Conservation (phyloP, 1,140 invertebrate genomes). For the Prorops nasuta region DNA sequence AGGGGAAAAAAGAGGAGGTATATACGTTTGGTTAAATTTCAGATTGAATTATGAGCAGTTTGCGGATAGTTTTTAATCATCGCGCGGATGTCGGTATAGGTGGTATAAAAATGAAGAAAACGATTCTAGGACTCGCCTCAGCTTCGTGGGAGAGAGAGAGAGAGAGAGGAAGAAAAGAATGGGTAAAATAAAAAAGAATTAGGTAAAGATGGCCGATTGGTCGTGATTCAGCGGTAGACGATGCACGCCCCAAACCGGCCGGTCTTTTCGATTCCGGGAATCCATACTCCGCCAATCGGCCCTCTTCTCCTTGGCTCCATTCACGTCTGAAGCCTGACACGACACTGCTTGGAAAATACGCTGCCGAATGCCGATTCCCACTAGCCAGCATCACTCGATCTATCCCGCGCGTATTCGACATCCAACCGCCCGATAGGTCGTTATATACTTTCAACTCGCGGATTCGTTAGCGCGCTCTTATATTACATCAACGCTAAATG, state of each 20-base stretch:
- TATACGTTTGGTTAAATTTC: too few species aligned
- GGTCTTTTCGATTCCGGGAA: constrained; percentile 26
- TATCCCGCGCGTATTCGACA: neutral
- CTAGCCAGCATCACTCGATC: neutral
- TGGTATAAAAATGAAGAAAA: too few species aligned
- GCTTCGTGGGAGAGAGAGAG: too few species aligned
- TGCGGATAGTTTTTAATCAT: too few species aligned
- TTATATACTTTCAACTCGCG: neutral
- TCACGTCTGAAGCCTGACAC: too few species aligned
- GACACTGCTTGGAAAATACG: constrained; percentile 2
- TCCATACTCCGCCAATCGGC: constrained; percentile 28
- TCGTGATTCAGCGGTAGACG: constrained; percentile 35
- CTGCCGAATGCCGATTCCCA: neutral
- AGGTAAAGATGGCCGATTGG: constrained; percentile 32
- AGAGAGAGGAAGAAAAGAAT: neutral
- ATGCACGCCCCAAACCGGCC: constrained; percentile 25
- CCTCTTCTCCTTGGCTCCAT: constrained; percentile 11
- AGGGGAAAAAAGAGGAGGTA: too few species aligned
- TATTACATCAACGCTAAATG: too few species aligned
- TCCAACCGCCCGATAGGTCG: neutral
- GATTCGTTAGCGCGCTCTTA: neutral
- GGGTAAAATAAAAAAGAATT: constrained; percentile 17
- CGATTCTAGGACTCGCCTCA: too few species aligned
- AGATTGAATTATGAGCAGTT: too few species aligned
- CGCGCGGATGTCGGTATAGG: too few species aligned